These are phyloP conservation scores for Phaethornis superciliosus DNA, from an alignment of 2,113 vertebrate species.

Conservation along the genomic window DNA sequence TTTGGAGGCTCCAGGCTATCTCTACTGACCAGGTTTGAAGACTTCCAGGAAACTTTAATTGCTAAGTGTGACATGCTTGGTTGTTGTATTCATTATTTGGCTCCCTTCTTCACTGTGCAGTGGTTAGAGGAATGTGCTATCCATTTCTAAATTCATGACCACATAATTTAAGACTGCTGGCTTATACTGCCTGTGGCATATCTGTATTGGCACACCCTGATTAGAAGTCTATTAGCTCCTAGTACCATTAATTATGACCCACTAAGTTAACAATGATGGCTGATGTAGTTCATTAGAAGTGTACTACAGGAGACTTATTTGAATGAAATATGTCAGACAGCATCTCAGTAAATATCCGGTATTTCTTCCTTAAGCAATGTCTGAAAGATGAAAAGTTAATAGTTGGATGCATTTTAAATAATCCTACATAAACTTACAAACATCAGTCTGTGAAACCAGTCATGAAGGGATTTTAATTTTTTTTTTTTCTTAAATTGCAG, in stretches of 20 bases:
- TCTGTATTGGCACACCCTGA: not conserved
- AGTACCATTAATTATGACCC: not conserved
- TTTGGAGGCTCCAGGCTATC: not conserved
- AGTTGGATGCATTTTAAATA: not conserved
- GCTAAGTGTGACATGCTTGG: not conserved
- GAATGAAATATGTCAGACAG: not conserved
- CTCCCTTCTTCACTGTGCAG: not conserved
- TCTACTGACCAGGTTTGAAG: not conserved
- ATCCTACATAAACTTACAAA: not conserved
- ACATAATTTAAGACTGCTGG: not conserved
- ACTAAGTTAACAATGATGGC: not conserved
- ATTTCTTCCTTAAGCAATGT: not conserved
- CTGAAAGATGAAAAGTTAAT: not conserved
- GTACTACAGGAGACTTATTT: not conserved
- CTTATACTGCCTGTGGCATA: not conserved
- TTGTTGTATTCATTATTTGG: not conserved
- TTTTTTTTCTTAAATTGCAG: not conserved
- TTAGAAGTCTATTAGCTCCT: not conserved
- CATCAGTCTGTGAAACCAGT: not conserved
- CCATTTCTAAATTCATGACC: not conserved
- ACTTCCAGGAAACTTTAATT: not conserved
- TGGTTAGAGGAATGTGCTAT: not conserved
- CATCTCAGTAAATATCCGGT: not conserved
- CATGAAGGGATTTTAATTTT: not conserved
- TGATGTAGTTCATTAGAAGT: not conserved